Conservation (phyloP, 2,113 vertebrate species). For the Burhinus bistriatus region DNA sequence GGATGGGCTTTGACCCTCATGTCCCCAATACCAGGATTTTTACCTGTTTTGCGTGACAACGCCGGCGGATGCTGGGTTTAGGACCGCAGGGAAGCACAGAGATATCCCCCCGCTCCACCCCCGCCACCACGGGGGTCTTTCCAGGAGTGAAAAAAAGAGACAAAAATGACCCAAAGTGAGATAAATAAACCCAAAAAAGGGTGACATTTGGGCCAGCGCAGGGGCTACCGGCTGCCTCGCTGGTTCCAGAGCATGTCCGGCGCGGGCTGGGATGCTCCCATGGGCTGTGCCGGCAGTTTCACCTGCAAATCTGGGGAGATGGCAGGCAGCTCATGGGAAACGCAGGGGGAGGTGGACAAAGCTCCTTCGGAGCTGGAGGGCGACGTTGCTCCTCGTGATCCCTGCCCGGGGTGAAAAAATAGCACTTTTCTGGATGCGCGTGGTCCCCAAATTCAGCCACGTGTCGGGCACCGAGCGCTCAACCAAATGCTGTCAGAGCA, state of each 20-base stretch:
- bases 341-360: neutral
- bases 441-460: neutral
- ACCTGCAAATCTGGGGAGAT: neutral
- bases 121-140: neutral
- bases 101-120: neutral
- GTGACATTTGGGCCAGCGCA: neutral
- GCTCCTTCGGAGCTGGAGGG: neutral
- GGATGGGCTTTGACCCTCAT: neutral
- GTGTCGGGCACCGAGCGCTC: accelerated
- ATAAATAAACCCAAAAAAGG: neutral
- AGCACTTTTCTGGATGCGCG: neutral
- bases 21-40: neutral
- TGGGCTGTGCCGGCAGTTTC: accelerated
- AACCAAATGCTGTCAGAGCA: neutral
- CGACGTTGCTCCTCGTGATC: neutral
- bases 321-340: neutral
- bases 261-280: neutral
- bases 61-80: accelerated
- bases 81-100: neutral
- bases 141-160: neutral
- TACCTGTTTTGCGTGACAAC: accelerated
- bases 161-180: neutral
- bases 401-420: neutral
- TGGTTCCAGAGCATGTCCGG: neutral
- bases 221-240: accelerated